These are phyloP conservation scores for Yponomeuta sedellus DNA, from an alignment of 2,888 invertebrate genomes.

Conservation along the genomic window DNA sequence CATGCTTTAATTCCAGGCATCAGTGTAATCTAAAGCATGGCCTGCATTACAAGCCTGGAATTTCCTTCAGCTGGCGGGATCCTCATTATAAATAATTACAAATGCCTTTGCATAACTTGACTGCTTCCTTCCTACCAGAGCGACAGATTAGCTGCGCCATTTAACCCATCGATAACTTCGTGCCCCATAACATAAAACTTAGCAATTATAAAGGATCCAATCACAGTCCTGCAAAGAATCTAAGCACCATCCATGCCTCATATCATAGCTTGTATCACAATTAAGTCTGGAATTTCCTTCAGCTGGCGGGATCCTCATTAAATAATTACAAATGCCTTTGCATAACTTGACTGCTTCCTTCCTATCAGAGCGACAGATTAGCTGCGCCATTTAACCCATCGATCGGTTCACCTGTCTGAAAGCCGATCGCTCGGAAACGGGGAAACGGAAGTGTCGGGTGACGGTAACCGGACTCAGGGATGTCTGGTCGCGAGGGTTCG, in stretches of 20 bases:
- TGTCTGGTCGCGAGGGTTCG: constrained; percentile 18
- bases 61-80: too few relatives aligned
- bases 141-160: not conserved
- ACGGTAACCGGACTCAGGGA: constrained; percentile 49
- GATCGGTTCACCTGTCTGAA: constrained; percentile 53
- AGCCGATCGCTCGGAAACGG: constrained; percentile 67
- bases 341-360: not conserved
- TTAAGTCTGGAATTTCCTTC: not conserved
- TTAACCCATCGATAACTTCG: constrained; percentile 17
- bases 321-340: not conserved
- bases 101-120: not conserved
- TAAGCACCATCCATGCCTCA: too few relatives aligned
- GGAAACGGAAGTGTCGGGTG: constrained; percentile 71
- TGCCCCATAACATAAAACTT: too few relatives aligned
- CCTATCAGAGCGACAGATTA: not conserved
- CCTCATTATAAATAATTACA: too few relatives aligned
- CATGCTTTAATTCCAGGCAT: too few relatives aligned
- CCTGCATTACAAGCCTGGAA: not conserved
- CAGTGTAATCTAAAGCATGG: too few relatives aligned
- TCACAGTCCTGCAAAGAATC: too few relatives aligned
- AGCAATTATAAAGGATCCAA: too few relatives aligned
- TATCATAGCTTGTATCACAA: too few relatives aligned
- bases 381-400: constrained; percentile 3
- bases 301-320: too few relatives aligned
- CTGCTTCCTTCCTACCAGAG: not conserved